phyloP scores from a whole-genome alignment of 1,140 invertebrate genomes.

The Pissodes strobi region DNA sequence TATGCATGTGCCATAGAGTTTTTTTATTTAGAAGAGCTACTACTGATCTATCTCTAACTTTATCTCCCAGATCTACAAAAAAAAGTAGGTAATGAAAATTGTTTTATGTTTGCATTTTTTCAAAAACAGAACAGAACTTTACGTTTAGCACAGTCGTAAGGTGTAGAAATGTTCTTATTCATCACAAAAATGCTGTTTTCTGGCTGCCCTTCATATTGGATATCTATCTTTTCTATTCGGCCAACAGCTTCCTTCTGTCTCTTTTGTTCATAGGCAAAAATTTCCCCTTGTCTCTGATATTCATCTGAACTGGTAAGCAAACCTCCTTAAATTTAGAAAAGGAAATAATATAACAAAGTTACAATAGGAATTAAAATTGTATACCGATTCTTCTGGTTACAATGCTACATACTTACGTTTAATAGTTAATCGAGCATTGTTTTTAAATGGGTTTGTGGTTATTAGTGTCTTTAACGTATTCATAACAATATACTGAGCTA shows the following conservation, averaged over 20 bases:
- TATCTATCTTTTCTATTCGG: constrained; percentile 90
- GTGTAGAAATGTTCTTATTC: constrained; percentile 93
- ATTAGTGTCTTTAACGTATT: too few relatives aligned
- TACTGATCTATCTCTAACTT: constrained; percentile 71
- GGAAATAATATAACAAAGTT: too few relatives aligned
- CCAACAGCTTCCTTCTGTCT: constrained; percentile 73
- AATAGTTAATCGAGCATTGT: too few relatives aligned
- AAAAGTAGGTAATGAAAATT: neutral
- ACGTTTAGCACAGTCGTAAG: constrained; percentile 90
- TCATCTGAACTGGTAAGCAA: constrained; percentile 63
- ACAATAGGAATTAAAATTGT: too few relatives aligned
- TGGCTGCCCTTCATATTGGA: constrained; percentile 75
- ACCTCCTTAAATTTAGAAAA: constrained; percentile 34
- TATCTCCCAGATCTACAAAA: constrained; percentile 74
- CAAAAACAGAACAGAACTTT: too few relatives aligned
- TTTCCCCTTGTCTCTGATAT: constrained; percentile 60
- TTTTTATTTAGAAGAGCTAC: constrained; percentile 79
- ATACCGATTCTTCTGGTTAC: too few relatives aligned
- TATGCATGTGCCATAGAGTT: constrained; percentile 90
- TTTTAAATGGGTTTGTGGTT: too few relatives aligned
- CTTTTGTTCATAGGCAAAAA: constrained; percentile 81
- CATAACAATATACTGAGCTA: too few relatives aligned
- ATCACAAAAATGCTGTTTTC: constrained; percentile 79
- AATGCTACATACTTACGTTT: too few relatives aligned
- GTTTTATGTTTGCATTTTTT: too few relatives aligned